phyloP scores from a whole-genome alignment of 2,113 vertebrate genomes.

The Rafetus swinhoei region DNA sequence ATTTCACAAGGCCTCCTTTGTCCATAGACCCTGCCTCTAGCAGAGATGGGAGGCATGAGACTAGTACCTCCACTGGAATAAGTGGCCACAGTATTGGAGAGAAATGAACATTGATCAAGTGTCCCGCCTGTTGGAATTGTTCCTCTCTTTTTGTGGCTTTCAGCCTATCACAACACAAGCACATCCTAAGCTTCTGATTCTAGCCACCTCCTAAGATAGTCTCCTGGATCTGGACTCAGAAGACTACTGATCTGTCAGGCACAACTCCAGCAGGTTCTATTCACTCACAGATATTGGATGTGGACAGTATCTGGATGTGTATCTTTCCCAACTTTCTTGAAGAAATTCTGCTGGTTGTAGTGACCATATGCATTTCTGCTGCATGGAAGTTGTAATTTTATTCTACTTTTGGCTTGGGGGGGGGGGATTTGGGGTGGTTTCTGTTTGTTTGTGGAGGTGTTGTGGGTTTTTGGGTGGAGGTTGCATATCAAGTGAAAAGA shows the following conservation, averaged over 20 bases:
- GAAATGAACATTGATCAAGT: fast-evolving
- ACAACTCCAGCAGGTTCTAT: background rate
- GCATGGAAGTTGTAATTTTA: background rate
- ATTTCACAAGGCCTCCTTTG: background rate
- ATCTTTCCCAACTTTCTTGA: background rate
- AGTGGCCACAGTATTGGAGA: background rate
- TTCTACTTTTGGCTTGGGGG: background rate
- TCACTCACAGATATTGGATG: background rate
- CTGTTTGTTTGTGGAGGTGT: too few relatives aligned
- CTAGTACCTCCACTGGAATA: background rate
- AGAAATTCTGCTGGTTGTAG: background rate
- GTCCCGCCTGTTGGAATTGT: background rate
- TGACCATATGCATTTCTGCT: background rate
- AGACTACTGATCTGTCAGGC: background rate
- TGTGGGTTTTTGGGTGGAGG: too few relatives aligned
- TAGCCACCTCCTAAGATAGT: too few relatives aligned
- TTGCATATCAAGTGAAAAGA: background rate
- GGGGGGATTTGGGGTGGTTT: too few relatives aligned
- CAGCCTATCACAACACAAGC: too few relatives aligned
- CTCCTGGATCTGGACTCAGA: too few relatives aligned
- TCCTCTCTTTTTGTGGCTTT: background rate
- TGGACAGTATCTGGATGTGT: background rate
- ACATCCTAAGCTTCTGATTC: too few relatives aligned
- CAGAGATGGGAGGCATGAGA: background rate
- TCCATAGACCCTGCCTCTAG: fast-evolving